Conservation (phyloP, 1,140 invertebrate species). For the Panagrolaimus sp. region DNA sequence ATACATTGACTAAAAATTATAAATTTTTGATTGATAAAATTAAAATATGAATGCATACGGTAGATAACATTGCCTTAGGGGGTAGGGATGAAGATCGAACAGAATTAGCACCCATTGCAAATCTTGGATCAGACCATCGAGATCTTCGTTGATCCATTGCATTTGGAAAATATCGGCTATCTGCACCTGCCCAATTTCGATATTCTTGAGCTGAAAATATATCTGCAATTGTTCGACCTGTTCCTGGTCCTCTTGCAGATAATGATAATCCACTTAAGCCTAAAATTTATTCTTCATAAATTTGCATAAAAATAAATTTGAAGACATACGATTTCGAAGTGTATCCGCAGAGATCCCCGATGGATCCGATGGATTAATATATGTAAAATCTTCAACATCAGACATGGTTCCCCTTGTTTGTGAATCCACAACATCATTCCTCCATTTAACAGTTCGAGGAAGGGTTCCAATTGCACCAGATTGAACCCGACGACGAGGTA, state of each 20-base stretch:
- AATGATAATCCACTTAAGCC: not conserved
- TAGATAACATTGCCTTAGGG: conserved; percentile 1
- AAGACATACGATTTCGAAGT: conserved; percentile 8
- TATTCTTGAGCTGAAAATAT: conserved; percentile 60
- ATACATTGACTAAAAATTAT: conserved; percentile 12
- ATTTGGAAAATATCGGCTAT: conserved; percentile 6
- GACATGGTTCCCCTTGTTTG: conserved; percentile 25
- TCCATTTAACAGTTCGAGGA: conserved; percentile 51
- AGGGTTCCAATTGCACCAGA: conserved; percentile 24
- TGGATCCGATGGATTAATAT: conserved; percentile 28
- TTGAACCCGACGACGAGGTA: conserved; percentile 43
- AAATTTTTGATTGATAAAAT: not conserved
- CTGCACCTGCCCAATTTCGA: conserved; percentile 50
- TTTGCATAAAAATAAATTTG: not conserved
- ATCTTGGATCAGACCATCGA: conserved; percentile 22
- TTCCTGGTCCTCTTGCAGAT: conserved; percentile 21
- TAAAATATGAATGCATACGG: not conserved
- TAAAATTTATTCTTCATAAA: not conserved
- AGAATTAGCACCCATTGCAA: conserved; percentile 13
- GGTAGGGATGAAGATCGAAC: conserved; percentile 39
- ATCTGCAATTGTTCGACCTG: conserved; percentile 54
- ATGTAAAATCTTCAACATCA: not conserved
- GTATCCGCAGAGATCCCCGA: conserved; percentile 22
- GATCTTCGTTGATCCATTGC: conserved; percentile 20
- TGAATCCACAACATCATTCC: conserved; percentile 44